These are phyloP conservation scores for Fopius arisanus DNA, from an alignment of 1,140 invertebrate genomes.

Conservation along the genomic window DNA sequence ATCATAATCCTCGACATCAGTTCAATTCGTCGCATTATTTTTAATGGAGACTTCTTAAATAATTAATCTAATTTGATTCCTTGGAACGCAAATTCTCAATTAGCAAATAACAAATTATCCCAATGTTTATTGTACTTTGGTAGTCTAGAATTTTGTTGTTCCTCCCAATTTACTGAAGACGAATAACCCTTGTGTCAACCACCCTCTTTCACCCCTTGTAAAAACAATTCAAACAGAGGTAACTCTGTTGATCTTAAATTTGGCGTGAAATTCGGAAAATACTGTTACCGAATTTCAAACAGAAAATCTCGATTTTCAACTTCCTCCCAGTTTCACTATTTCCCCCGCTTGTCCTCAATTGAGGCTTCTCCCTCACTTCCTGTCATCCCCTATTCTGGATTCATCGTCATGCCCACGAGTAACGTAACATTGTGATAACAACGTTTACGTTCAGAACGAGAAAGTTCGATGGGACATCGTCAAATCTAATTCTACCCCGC, in stretches of 20 bases:
- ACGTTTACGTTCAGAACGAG: constrained; percentile 31
- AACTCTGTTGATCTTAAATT: constrained; percentile 11
- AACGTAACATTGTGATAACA: constrained; percentile 30
- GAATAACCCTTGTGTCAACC: not conserved
- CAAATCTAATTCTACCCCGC: constrained; percentile 26
- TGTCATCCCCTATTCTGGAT: not conserved
- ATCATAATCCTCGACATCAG: too few relatives aligned
- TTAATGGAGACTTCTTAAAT: too few relatives aligned
- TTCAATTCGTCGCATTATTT: too few relatives aligned
- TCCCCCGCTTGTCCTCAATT: not conserved
- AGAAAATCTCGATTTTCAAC: not conserved
- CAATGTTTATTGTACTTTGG: not conserved
- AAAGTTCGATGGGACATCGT: constrained; percentile 30
- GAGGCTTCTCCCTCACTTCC: not conserved
- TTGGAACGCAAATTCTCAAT: too few relatives aligned
- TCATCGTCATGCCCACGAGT: constrained; percentile 17
- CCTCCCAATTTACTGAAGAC: not conserved
- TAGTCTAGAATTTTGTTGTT: not conserved
- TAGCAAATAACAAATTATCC: too few relatives aligned
- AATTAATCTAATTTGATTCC: too few relatives aligned
- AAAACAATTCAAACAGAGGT: not conserved
- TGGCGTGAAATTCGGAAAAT: constrained; percentile 7
- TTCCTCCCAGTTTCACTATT: not conserved
- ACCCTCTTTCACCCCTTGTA: not conserved
- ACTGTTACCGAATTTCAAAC: not conserved